Conservation (phyloP, 2,888 invertebrate species). For the Spatulosminthurus flaviceps region DNA sequence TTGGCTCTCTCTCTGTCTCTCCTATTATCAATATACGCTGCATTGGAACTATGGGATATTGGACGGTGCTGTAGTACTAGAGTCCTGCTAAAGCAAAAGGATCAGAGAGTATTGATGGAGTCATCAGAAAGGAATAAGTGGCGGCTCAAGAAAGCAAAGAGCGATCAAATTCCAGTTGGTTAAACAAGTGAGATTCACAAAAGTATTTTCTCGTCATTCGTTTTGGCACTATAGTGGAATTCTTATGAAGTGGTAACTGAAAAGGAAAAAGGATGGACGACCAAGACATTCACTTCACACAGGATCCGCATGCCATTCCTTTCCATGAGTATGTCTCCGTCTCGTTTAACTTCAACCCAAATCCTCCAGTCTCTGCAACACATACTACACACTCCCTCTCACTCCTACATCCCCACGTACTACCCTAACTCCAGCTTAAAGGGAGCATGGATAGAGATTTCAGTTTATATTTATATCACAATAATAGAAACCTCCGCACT, state of each 20-base stretch:
- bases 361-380: background rate
- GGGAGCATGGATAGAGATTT: conserved; percentile 3
- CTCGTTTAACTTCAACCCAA: background rate
- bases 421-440: too few relatives aligned
- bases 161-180: conserved; percentile 51
- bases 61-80: background rate
- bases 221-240: conserved; percentile 33
- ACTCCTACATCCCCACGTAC: background rate
- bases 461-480: conserved; percentile 10
- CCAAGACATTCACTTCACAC: conserved; percentile 30
- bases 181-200: conserved; percentile 49
- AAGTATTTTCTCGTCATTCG: conserved; percentile 48
- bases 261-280: conserved; percentile 37
- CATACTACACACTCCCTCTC: too few relatives aligned
- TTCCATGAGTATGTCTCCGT: conserved; percentile 4
- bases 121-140: conserved; percentile 43
- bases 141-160: conserved; percentile 39
- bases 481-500: too few relatives aligned
- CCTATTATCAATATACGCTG: too few relatives aligned
- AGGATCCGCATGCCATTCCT: conserved; percentile 30
- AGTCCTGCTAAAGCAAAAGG: background rate
- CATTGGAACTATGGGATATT: background rate
- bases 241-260: conserved; percentile 48
- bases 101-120: conserved; percentile 41
- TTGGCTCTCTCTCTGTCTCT: too few relatives aligned